Evolutionary conservation across 2,113 vertebrate genomes (phyloP).

Genomic region (Prolemur simus): DNA sequence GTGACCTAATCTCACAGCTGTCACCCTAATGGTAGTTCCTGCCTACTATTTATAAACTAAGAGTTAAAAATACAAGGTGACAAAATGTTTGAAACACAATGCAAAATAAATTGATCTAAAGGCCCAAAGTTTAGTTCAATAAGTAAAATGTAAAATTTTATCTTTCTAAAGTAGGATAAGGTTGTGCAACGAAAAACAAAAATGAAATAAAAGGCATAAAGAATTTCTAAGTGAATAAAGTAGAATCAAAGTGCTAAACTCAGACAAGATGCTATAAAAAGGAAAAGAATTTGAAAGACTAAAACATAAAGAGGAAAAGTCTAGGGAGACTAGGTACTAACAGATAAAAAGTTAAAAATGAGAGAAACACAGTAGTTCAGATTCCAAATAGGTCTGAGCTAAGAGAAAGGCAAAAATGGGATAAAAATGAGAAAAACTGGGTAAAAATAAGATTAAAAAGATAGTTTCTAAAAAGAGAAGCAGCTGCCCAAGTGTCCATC

Average conservation of each 20-base stretch:
- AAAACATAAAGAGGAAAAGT: neutral
- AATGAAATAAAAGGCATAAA: neutral
- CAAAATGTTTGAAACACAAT: slow-evolving; percentile 30
- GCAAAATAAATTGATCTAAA: slow-evolving; percentile 36
- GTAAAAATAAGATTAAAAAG: slow-evolving; percentile 30
- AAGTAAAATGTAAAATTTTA: neutral
- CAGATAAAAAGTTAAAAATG: slow-evolving; percentile 4
- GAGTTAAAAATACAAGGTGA: neutral
- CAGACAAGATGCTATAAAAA: neutral
- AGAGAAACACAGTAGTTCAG: neutral
- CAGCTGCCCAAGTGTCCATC: neutral
- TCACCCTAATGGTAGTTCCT: neutral
- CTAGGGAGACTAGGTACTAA: neutral
- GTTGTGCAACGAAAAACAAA: neutral
- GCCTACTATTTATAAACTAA: slow-evolving; percentile 68
- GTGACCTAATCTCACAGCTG: slow-evolving; percentile 58
- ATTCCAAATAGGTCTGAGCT: neutral
- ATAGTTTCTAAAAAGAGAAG: neutral
- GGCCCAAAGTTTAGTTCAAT: neutral
- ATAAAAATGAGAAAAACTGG: neutral
- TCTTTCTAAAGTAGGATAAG: slow-evolving; percentile 1
- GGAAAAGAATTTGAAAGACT: slow-evolving; percentile 19
- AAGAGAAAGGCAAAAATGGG: neutral
- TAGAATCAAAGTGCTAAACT: neutral
- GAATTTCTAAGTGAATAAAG: neutral